A percentile compares a stretch with the other conserved stretches of the same genome.
Evolutionary conservation across 2,113 vertebrate species (phyloP).

Genomic region (Neolamprologus toae): DNA sequence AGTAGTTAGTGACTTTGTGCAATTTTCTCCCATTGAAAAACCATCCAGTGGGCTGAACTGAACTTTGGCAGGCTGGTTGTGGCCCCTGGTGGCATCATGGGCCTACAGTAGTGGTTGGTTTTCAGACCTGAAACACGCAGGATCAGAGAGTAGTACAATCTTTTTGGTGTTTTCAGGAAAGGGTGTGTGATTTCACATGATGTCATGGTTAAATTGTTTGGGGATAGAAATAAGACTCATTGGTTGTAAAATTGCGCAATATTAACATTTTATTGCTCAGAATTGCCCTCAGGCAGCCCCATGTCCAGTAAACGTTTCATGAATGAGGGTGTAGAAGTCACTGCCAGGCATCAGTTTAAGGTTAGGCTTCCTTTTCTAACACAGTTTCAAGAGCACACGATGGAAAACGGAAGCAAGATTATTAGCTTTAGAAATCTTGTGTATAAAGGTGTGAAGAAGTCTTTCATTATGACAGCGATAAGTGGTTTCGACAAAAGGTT

Average conservation of each 20-base stretch:
- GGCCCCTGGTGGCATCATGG: not conserved
- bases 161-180: not conserved
- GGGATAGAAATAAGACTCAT: not conserved
- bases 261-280: not conserved
- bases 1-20: not conserved
- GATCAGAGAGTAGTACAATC: not conserved
- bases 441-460: not conserved
- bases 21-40: not conserved
- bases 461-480: not conserved
- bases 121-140: not conserved
- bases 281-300: not conserved
- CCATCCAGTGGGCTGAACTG: not conserved
- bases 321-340: not conserved
- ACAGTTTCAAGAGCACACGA: accelerated
- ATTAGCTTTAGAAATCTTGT: not conserved
- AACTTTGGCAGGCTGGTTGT: not conserved
- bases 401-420: not conserved
- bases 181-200: not conserved
- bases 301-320: not conserved
- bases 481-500: not conserved
- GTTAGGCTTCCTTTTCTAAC: not conserved
- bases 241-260: not conserved
- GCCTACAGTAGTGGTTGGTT: not conserved
- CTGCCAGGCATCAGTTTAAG: not conserved
- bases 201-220: not conserved